phyloP scores from a whole-genome alignment of 2,113 vertebrate species.

The Odontesthes bonariensis region DNA sequence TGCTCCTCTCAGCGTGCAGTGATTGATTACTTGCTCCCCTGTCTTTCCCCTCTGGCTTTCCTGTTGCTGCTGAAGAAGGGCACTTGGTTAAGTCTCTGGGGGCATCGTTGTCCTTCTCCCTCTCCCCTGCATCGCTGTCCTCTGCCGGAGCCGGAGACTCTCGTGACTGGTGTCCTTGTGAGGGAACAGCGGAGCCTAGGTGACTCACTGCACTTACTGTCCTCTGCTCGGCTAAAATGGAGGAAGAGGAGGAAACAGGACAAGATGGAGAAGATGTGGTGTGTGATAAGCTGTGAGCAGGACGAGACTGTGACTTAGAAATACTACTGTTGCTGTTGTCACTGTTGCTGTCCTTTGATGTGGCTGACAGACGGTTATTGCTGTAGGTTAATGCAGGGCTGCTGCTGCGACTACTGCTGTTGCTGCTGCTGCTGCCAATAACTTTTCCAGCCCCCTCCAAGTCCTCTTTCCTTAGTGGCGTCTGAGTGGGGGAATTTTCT shows the following conservation, averaged over 20 bases:
- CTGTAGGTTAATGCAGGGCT: slow-evolving; percentile 74
- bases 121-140: slow-evolving; percentile 73
- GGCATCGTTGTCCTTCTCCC: slow-evolving; percentile 70
- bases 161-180: slow-evolving; percentile 74
- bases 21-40: slow-evolving; percentile 66
- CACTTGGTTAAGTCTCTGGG: slow-evolving; percentile 80
- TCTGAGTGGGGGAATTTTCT: slow-evolving; percentile 69
- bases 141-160: slow-evolving; percentile 73
- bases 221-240: slow-evolving; percentile 71
- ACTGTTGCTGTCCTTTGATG: slow-evolving; percentile 68
- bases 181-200: slow-evolving; percentile 63
- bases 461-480: slow-evolving; percentile 76
- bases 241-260: slow-evolving; percentile 64
- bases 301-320: slow-evolving; percentile 72
- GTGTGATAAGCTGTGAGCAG: slow-evolving; percentile 66
- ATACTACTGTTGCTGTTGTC: slow-evolving; percentile 71
- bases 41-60: slow-evolving; percentile 77
- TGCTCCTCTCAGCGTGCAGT: slow-evolving; percentile 70
- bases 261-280: slow-evolving; percentile 55
- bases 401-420: slow-evolving; percentile 74
- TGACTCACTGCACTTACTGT: slow-evolving; percentile 69
- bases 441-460: slow-evolving; percentile 68
- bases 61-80: slow-evolving; percentile 54
- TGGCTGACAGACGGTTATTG: slow-evolving; percentile 68
- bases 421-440: slow-evolving; percentile 62